Conservation (phyloP, 2,888 invertebrate species). For the Pachycephus smyrnensis region DNA sequence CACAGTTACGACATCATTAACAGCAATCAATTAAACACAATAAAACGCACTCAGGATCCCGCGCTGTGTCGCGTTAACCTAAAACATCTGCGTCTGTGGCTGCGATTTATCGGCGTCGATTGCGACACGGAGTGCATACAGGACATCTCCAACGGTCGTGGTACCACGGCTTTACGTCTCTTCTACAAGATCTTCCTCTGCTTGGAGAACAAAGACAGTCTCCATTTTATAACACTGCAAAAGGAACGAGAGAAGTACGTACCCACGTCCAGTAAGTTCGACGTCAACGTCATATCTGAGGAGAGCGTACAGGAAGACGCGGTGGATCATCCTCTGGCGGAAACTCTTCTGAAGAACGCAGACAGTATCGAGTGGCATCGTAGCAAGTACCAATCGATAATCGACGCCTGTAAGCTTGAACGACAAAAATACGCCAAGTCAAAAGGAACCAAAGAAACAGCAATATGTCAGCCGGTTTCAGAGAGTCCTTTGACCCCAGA, state of each 20-base stretch:
- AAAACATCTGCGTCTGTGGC: constrained; percentile 70
- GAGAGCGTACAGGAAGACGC: constrained; percentile 27
- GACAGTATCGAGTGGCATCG: constrained; percentile 73
- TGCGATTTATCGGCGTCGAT: constrained; percentile 68
- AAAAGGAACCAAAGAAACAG: neutral
- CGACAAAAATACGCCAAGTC: constrained; percentile 66
- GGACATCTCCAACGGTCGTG: constrained; percentile 69
- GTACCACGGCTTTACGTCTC: constrained; percentile 70
- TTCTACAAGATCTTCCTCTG: constrained; percentile 74
- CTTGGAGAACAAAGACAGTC: constrained; percentile 72
- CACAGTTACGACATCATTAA: constrained; percentile 73
- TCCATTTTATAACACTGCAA: constrained; percentile 70
- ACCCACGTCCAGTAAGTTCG: constrained; percentile 47
- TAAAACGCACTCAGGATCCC: constrained; percentile 64
- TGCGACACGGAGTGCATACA: constrained; percentile 67
- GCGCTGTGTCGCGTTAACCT: constrained; percentile 70
- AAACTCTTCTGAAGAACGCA: constrained; percentile 67
- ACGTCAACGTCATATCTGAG: constrained; percentile 43
- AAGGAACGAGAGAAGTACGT: constrained; percentile 52
- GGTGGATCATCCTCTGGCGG: constrained; percentile 61
- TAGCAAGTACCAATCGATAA: constrained; percentile 67
- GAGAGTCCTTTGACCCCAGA: neutral
- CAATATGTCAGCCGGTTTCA: neutral
- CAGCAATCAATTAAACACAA: constrained; percentile 69
- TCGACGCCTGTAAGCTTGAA: constrained; percentile 67